phyloP scores from a whole-genome alignment of 2,888 invertebrate genomes.

The Troides oblongomaculatus region DNA sequence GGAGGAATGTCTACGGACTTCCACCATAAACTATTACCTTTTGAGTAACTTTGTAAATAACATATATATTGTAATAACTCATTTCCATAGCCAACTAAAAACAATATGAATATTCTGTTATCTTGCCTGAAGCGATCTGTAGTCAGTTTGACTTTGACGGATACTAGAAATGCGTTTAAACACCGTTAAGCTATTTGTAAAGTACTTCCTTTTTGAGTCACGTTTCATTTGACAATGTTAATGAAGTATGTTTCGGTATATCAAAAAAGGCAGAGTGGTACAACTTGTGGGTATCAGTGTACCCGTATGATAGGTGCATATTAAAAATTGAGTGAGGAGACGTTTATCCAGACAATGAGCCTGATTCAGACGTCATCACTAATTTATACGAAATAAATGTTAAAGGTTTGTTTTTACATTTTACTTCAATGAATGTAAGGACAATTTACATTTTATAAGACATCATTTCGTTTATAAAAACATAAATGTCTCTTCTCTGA shows the following conservation, averaged over 20 bases:
- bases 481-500: neutral
- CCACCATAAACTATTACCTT: too few species aligned
- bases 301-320: too few species aligned
- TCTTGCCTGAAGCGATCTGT: neutral
- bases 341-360: too few species aligned
- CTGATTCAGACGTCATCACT: too few species aligned
- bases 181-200: conserved; percentile 1
- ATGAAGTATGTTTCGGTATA: too few species aligned
- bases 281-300: too few species aligned
- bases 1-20: too few species aligned
- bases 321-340: too few species aligned
- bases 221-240: neutral
- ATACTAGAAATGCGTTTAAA: neutral
- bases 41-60: too few species aligned
- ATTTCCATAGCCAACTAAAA: neutral
- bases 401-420: neutral
- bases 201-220: neutral
- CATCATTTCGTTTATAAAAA: neutral
- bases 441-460: neutral
- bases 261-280: too few species aligned
- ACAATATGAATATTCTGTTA: neutral
- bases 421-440: neutral
- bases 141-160: conserved; percentile 3
- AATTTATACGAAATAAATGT: neutral
- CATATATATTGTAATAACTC: neutral